Evolutionary conservation across 2,113 vertebrate genomes (phyloP).

Genomic region (Callithrix jacchus): DNA sequence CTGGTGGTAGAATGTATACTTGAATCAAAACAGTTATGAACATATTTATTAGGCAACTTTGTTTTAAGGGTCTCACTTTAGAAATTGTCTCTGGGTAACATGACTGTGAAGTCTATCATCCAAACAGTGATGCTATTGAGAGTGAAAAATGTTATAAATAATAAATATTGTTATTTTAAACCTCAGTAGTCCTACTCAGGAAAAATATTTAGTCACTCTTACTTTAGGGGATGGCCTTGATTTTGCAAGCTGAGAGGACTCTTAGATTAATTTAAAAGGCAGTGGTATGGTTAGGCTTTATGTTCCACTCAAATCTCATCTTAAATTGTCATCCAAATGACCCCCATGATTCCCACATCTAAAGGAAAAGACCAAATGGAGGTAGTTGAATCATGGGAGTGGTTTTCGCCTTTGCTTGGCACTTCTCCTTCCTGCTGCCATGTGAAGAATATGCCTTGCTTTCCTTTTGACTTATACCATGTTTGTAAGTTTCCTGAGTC

Average conservation of each 20-base stretch:
- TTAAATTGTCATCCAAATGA: too few species aligned
- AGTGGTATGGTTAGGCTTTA: not conserved
- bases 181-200: not conserved
- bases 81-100: not conserved
- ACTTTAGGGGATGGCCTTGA: not conserved
- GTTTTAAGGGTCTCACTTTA: slow-evolving; percentile 22
- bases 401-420: too few species aligned
- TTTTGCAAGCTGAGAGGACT: not conserved
- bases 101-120: not conserved
- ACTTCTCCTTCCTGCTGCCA: too few species aligned
- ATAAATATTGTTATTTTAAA: not conserved
- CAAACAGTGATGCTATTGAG: not conserved
- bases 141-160: not conserved
- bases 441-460: too few species aligned
- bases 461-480: too few species aligned
- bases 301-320: too few species aligned
- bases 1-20: not conserved
- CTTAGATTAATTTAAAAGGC: slow-evolving; percentile 5
- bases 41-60: not conserved
- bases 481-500: too few species aligned
- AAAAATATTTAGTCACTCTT: not conserved
- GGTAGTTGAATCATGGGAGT: too few species aligned
- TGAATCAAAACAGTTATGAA: not conserved
- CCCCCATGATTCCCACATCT: too few species aligned
- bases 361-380: too few species aligned